These are phyloP conservation scores for Cataglyphis hispanica DNA, from an alignment of 1,140 invertebrate species.

Conservation along the genomic window DNA sequence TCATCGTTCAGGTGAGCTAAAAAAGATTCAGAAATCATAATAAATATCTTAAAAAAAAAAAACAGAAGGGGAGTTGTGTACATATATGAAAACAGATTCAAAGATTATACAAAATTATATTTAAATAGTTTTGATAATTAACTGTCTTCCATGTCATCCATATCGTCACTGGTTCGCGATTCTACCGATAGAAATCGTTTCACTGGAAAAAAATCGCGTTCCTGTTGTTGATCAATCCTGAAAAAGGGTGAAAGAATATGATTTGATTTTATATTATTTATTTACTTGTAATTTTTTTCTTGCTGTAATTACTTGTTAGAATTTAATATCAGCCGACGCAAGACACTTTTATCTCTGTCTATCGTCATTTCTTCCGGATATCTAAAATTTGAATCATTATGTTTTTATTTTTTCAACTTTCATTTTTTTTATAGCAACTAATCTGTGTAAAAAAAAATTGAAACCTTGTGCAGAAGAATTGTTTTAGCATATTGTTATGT, in stretches of 20 bases:
- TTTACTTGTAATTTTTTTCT: not conserved
- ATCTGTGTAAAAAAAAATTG: not conserved
- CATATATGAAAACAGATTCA: not conserved
- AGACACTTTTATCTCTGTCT: slow-evolving; percentile 61
- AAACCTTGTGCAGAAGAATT: slow-evolving; percentile 76
- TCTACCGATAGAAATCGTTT: slow-evolving; percentile 82
- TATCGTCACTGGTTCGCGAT: slow-evolving; percentile 84
- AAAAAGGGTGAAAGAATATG: not conserved
- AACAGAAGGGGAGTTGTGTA: too few relatives aligned
- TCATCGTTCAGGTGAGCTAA: not conserved
- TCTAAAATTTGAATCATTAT: slow-evolving; percentile 37
- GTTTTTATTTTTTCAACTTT: not conserved
- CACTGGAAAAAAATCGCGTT: slow-evolving; percentile 69
- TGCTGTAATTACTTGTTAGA: slow-evolving; percentile 58
- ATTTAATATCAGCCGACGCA: slow-evolving; percentile 68
- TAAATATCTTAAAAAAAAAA: not conserved
- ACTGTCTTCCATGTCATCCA: slow-evolving; percentile 84
- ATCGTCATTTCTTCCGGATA: slow-evolving; percentile 65
- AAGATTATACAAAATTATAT: not conserved
- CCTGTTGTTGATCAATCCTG: slow-evolving; percentile 59
- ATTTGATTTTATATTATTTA: not conserved
- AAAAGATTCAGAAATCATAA: not conserved
- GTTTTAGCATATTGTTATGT: slow-evolving; percentile 68
- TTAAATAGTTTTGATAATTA: slow-evolving; percentile 50
- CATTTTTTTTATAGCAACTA: not conserved